These are phyloP conservation scores for Molossus alvarezi DNA, from an alignment of 2,797 vertebrate species.

Conservation along the genomic window DNA sequence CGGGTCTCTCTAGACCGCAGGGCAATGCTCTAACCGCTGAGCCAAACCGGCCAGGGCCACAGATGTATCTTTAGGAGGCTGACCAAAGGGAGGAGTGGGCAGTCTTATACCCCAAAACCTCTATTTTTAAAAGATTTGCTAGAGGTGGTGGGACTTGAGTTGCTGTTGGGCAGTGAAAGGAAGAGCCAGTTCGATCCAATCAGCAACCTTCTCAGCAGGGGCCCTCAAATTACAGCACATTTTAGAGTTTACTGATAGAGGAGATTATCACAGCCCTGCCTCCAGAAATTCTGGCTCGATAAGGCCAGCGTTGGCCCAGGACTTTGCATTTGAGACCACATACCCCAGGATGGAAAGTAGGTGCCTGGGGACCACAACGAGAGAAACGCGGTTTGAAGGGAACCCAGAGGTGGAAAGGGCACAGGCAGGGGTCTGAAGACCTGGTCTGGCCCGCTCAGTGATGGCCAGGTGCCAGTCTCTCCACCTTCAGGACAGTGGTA, in stretches of 20 bases:
- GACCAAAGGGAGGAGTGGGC: background rate
- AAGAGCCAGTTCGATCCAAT: background rate
- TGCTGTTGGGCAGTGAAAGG: background rate
- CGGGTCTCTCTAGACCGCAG: too few relatives aligned
- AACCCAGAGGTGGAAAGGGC: background rate
- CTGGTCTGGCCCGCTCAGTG: background rate
- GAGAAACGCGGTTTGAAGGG: background rate
- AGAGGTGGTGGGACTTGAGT: background rate
- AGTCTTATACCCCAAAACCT: background rate
- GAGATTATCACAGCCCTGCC: background rate
- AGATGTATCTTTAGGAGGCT: slow-evolving; percentile 15
- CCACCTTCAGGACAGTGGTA: background rate
- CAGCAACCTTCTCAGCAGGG: background rate
- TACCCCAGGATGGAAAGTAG: background rate
- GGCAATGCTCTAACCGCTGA: too few relatives aligned
- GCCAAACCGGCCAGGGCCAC: too few relatives aligned
- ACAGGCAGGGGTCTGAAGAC: background rate
- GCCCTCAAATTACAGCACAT: background rate
- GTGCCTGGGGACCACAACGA: background rate
- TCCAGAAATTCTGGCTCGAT: background rate
- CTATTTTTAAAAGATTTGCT: background rate
- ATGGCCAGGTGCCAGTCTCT: background rate
- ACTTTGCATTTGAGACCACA: background rate
- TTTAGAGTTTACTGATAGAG: slow-evolving; percentile 22
- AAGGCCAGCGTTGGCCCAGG: background rate